A percentile compares a stretch with the other conserved stretches of the same genome.
These are phyloP conservation scores for Asarcornis scutulata DNA, from an alignment of 2,113 vertebrate genomes.

Conservation along the genomic window DNA sequence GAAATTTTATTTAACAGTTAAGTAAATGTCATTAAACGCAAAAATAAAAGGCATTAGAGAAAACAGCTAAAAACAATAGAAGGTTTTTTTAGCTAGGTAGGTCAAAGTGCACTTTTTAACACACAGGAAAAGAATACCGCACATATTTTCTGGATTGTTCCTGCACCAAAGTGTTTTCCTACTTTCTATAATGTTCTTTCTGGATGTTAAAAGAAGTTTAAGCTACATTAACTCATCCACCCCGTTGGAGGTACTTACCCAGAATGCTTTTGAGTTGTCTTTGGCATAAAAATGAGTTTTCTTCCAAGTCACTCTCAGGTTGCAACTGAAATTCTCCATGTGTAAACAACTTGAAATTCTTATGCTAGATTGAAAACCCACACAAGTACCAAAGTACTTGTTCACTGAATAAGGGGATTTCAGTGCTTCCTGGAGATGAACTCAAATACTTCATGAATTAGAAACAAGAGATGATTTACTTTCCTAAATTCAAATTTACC, in stretches of 20 bases:
- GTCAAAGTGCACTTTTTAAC: neutral
- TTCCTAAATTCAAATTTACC: neutral
- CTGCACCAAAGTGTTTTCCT: neutral
- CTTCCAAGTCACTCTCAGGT: neutral
- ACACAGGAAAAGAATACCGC: neutral
- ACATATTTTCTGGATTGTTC: neutral
- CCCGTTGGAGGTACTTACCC: neutral
- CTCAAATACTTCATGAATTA: neutral
- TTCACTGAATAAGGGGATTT: neutral
- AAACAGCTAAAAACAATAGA: neutral
- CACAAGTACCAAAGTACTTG: neutral
- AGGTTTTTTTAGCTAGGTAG: neutral
- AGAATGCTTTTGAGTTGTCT: neutral
- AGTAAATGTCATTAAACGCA: neutral
- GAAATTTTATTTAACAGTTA: neutral
- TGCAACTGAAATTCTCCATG: neutral
- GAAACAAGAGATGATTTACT: neutral
- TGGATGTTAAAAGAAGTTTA: neutral
- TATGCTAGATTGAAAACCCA: neutral
- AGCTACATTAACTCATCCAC: neutral
- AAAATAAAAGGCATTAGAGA: neutral
- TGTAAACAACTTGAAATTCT: slow-evolving; percentile 18
- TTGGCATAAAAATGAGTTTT: neutral
- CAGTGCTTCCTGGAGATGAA: neutral
- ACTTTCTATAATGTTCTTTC: neutral